phyloP scores from a whole-genome alignment of 1,140 invertebrate genomes.

The Plodia interpunctella region DNA sequence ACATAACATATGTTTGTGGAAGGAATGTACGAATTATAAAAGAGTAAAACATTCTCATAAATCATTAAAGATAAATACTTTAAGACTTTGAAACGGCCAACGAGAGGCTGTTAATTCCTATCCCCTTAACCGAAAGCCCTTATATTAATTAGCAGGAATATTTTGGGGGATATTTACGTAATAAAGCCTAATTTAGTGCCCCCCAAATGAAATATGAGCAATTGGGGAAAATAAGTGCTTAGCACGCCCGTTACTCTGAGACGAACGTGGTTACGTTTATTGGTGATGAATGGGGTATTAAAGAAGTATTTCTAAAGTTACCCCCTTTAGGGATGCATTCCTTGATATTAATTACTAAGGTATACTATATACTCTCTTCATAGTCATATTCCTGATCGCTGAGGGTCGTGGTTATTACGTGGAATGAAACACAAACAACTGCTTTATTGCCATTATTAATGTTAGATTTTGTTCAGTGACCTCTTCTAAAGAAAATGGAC shows the following conservation, averaged over 20 bases:
- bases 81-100: slow-evolving; percentile 21
- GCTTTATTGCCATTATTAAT: no score
- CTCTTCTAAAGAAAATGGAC: no score
- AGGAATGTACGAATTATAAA: no score
- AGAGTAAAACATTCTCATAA: no score
- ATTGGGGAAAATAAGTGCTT: slow-evolving; percentile 64
- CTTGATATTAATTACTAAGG: background rate
- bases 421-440: no score
- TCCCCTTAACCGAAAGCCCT: slow-evolving; percentile 47
- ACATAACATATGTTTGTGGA: no score
- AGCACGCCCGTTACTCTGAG: slow-evolving; percentile 26
- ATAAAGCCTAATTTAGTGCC: slow-evolving; percentile 73
- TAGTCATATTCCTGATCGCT: no score
- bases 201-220: slow-evolving; percentile 70
- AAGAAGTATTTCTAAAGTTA: background rate
- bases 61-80: background rate
- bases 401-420: no score
- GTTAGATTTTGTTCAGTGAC: no score
- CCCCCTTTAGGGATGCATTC: background rate
- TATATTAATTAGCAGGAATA: slow-evolving; percentile 73
- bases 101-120: slow-evolving; percentile 40
- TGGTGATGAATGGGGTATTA: background rate
- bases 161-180: slow-evolving; percentile 71
- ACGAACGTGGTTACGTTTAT: background rate
- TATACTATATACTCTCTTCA: no score